Evolutionary conservation across 2,888 invertebrate species (phyloP).

Genomic region (Agonopterix subpropinquella): DNA sequence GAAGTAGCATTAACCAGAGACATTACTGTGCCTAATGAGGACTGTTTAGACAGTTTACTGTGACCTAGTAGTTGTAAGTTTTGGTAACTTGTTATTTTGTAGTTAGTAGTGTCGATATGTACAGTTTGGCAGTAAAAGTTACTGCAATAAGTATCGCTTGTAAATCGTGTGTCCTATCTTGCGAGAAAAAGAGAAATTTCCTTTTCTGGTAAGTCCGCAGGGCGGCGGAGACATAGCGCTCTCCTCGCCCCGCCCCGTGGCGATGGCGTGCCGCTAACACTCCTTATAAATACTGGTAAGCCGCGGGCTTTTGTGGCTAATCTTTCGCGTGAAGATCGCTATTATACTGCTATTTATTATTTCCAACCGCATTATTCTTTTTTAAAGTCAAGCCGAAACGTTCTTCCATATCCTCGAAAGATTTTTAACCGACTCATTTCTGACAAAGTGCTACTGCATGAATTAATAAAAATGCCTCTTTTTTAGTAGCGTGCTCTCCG

Average conservation of each 20-base stretch:
- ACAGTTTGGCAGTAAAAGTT: too few relatives aligned
- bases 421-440: constrained; percentile 39
- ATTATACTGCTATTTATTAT: constrained; percentile 73
- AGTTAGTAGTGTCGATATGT: not conserved
- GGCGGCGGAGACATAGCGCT: constrained; percentile 4
- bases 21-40: constrained; percentile 6
- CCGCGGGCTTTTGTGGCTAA: constrained; percentile 70
- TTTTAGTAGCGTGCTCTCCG: constrained; percentile 48
- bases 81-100: not conserved
- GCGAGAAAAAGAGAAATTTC: constrained; percentile 13
- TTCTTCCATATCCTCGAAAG: constrained; percentile 47
- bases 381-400: constrained; percentile 57
- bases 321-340: constrained; percentile 72
- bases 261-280: constrained; percentile 63
- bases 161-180: too few relatives aligned
- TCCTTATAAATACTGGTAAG: constrained; percentile 74
- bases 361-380: constrained; percentile 60
- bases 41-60: constrained; percentile 2
- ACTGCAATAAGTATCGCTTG: too few relatives aligned
- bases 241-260: constrained; percentile 34
- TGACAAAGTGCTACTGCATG: constrained; percentile 40
- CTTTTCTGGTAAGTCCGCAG: constrained; percentile 22
- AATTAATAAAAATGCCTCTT: constrained; percentile 52
- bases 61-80: constrained; percentile 2
- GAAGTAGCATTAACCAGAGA: constrained; percentile 23